These are phyloP conservation scores for Podilymbus podiceps DNA, from an alignment of 2,113 vertebrate species.

Conservation along the genomic window DNA sequence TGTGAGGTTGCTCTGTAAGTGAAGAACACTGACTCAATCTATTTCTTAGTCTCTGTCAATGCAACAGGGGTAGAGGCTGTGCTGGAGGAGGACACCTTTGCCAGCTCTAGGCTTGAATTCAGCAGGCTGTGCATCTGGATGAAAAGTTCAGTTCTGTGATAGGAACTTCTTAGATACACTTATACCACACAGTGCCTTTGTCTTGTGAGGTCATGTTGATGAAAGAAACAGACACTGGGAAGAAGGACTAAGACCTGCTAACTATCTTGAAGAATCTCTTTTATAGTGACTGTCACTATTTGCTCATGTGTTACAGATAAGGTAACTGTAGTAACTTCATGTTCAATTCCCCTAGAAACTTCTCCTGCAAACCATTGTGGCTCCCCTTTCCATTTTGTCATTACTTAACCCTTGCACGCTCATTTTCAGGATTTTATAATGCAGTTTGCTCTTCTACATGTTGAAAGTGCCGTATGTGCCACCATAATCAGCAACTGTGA, in stretches of 20 bases:
- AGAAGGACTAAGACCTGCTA: not conserved
- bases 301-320: not conserved
- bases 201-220: not conserved
- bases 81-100: not conserved
- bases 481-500: not conserved
- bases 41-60: not conserved
- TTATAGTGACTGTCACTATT: not conserved
- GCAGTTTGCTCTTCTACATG: fast-evolving
- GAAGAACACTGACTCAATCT: not conserved
- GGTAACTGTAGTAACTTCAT: not conserved
- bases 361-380: not conserved
- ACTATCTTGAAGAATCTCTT: not conserved
- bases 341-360: not conserved
- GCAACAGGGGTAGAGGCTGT: not conserved
- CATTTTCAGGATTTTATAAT: not conserved
- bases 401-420: not conserved
- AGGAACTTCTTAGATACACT: not conserved
- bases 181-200: not conserved
- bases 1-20: not conserved
- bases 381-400: not conserved
- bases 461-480: not conserved
- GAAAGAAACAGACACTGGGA: not conserved
- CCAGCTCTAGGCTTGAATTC: not conserved
- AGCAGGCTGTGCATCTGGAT: not conserved
- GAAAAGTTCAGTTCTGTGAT: not conserved